These are phyloP conservation scores for Ophioninae sp. DNA, from an alignment of 2,888 invertebrate genomes.

Conservation along the genomic window DNA sequence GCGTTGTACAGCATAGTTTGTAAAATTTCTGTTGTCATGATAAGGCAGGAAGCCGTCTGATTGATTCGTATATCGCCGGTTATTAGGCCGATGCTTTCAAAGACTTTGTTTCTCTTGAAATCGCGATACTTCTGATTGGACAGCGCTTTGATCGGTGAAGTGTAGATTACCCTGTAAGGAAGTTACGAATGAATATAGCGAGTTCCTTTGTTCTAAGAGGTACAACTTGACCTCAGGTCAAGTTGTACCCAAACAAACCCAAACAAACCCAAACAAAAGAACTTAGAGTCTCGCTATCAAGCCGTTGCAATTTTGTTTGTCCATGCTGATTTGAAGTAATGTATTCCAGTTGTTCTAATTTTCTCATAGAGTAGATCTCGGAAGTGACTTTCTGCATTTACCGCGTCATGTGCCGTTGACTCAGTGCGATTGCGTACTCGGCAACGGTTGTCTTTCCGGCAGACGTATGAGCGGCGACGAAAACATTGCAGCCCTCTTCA, in stretches of 20 bases:
- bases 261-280: too few species aligned
- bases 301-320: too few species aligned
- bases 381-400: slow-evolving; percentile 71
- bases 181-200: background rate
- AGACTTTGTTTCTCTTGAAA: slow-evolving; percentile 89
- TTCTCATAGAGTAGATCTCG: background rate
- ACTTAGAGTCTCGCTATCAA: too few species aligned
- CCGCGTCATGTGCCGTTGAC: slow-evolving; percentile 94
- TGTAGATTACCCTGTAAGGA: slow-evolving; percentile 91
- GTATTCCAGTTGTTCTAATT: background rate
- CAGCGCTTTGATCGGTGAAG: slow-evolving; percentile 99
- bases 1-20: slow-evolving; percentile 98
- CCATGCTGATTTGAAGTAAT: too few species aligned
- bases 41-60: slow-evolving; percentile 95
- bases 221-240: background rate
- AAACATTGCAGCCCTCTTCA: slow-evolving; percentile 96
- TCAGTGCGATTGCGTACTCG: slow-evolving; percentile 98
- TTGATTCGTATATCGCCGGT: slow-evolving; percentile 98
- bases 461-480: slow-evolving; percentile 99
- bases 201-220: background rate
- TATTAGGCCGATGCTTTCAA: slow-evolving; percentile 95
- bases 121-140: slow-evolving; percentile 99
- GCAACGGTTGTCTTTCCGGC: slow-evolving; percentile 99
- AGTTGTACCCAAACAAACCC: too few species aligned
- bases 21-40: slow-evolving; percentile 99